Percentiles rank a stretch among this genome's conserved stretches.
phyloP scores from a whole-genome alignment of 2,888 invertebrate species.

The Drosophila ustulata region DNA sequence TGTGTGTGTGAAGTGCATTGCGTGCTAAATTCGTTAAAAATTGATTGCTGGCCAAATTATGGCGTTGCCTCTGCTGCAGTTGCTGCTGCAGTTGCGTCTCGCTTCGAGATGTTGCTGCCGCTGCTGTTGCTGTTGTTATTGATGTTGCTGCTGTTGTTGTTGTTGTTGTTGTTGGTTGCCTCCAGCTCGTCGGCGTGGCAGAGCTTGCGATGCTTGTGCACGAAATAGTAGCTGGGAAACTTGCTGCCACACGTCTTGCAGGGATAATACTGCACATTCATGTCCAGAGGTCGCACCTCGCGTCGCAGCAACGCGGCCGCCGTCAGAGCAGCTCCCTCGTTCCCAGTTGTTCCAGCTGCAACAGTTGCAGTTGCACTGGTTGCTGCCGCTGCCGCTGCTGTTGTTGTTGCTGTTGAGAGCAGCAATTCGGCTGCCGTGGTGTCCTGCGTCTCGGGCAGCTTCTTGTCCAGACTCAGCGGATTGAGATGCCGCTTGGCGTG shows the following conservation, averaged over 20 bases:
- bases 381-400: conserved; percentile 6
- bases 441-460: conserved; percentile 32
- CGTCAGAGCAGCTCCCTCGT: conserved; percentile 23
- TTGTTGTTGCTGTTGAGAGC: conserved; percentile 6
- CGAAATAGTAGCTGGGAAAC: conserved; percentile 97
- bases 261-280: conserved; percentile 95
- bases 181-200: conserved; percentile 89
- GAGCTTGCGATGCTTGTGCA: conserved; percentile 94
- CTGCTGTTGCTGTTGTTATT: conserved; percentile 32
- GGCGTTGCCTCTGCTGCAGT: conserved; percentile 23
- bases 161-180: conserved; percentile 28
- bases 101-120: conserved; percentile 32
- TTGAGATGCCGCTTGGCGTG: conserved; percentile 90
- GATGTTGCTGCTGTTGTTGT: conserved; percentile 23
- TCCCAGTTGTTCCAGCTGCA: conserved; percentile 8
- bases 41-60: conserved; percentile 32
- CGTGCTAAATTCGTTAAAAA: conserved; percentile 65
- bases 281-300: conserved; percentile 89
- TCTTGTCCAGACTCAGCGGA: conserved; percentile 86
- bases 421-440: conserved; percentile 3
- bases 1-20: conserved; percentile 36
- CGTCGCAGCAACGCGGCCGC: conserved; percentile 83
- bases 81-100: conserved; percentile 30
- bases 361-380: not conserved
- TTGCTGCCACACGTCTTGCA: conserved; percentile 97